Percentiles rank a stretch among this genome's conserved stretches.
phyloP scores from a whole-genome alignment of 1,140 invertebrate species.

The Drosophila biarmipes region DNA sequence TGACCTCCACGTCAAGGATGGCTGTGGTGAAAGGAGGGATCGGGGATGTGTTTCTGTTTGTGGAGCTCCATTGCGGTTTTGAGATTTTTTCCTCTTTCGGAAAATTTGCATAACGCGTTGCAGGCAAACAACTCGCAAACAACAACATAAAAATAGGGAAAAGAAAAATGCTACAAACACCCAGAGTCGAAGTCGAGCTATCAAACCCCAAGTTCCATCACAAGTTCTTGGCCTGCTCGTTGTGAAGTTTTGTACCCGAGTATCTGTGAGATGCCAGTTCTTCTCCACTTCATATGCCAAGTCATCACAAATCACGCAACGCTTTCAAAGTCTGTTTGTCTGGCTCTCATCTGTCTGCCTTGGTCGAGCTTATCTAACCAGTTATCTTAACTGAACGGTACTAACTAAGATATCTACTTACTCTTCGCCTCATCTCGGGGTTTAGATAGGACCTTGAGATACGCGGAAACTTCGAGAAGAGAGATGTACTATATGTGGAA shows the following conservation, averaged over 20 bases:
- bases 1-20: constrained; percentile 59
- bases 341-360: constrained; percentile 32
- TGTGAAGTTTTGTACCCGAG: constrained; percentile 15
- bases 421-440: constrained; percentile 7
- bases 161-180: constrained; percentile 17
- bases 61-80: constrained; percentile 31
- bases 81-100: constrained; percentile 35
- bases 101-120: constrained; percentile 76
- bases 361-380: constrained; percentile 48
- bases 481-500: background rate
- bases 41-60: background rate
- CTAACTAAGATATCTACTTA: constrained; percentile 36
- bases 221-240: constrained; percentile 23
- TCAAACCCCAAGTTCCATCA: constrained; percentile 42
- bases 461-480: constrained; percentile 4
- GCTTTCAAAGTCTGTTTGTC: constrained; percentile 38
- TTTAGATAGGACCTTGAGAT: constrained; percentile 23
- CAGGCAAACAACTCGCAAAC: constrained; percentile 22
- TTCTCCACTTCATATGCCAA: constrained; percentile 27
- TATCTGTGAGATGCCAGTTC: constrained; percentile 11
- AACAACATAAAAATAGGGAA: background rate
- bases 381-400: constrained; percentile 54
- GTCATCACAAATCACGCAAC: constrained; percentile 59
- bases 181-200: constrained; percentile 16
- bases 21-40: background rate